Percentiles rank a stretch among this genome's conserved stretches.
Conservation (phyloP, 92 coral and sea anemone genomes). For the Hydrozoanthus gracilis region DNA sequence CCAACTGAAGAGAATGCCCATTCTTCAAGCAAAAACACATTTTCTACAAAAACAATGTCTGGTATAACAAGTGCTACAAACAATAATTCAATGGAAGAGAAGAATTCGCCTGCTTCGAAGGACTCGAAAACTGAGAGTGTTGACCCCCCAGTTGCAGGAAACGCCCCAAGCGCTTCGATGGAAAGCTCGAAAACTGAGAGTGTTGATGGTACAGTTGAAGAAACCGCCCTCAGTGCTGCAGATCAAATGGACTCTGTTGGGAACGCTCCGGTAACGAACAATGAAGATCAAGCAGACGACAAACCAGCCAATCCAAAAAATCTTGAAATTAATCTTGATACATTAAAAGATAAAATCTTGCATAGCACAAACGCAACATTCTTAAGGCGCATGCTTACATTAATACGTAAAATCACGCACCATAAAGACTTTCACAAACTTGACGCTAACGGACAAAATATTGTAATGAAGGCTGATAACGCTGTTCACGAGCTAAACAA, state of each 20-base stretch:
- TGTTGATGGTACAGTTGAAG: neutral
- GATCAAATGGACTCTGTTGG: slow-evolving; percentile 34
- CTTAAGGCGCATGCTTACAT: slow-evolving; percentile 79
- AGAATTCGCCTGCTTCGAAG: neutral
- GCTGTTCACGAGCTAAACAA: slow-evolving; percentile 66
- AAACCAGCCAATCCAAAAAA: slow-evolving; percentile 21
- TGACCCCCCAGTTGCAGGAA: neutral
- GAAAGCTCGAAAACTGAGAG: slow-evolving; percentile 12
- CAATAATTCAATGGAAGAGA: neutral
- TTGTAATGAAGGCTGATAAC: slow-evolving; percentile 75
- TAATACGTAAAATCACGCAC: slow-evolving; percentile 85
- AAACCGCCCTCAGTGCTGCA: slow-evolving; percentile 10
- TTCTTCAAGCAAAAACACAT: neutral
- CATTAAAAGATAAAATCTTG: slow-evolving; percentile 73
- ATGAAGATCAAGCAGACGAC: neutral
- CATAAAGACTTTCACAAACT: slow-evolving; percentile 86
- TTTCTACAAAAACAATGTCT: neutral
- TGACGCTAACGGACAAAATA: slow-evolving; percentile 65
- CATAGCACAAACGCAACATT: slow-evolving; percentile 81
- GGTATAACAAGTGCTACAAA: slow-evolving; percentile 12
- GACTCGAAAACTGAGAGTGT: neutral
- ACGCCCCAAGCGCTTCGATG: neutral
- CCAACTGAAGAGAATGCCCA: slow-evolving; percentile 1
- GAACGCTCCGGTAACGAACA: neutral
- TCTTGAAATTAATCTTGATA: slow-evolving; percentile 75